Percentiles rank a stretch among this genome's conserved stretches.
Evolutionary conservation across 2,797 vertebrate species (phyloP).

Genomic region (Huso huso): DNA sequence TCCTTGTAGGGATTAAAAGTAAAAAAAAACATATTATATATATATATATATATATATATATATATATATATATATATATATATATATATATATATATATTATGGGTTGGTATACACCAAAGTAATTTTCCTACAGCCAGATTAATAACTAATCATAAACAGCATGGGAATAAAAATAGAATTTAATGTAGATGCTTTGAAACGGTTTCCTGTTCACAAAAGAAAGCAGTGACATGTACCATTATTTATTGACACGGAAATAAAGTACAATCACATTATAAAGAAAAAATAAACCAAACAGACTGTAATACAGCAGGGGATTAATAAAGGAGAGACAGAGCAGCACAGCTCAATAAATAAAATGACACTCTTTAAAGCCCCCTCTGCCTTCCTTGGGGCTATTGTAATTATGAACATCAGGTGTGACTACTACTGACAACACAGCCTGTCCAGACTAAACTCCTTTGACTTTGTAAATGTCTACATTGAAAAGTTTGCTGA

Average conservation of each 20-base stretch:
- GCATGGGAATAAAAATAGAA: constrained; percentile 18
- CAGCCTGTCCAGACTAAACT: too few species aligned
- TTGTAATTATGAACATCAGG: too few species aligned
- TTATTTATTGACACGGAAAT: background rate
- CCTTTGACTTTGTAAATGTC: too few species aligned
- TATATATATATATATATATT: too few species aligned
- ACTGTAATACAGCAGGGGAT: background rate
- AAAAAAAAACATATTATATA: constrained; percentile 28
- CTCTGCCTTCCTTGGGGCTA: too few species aligned
- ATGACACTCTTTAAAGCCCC: too few species aligned
- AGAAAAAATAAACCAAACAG: background rate
- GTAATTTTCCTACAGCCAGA: constrained; percentile 37
- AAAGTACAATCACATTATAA: background rate
- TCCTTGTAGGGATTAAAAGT: constrained; percentile 30
- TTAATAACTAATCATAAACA: constrained; percentile 46
- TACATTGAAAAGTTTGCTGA: too few species aligned
- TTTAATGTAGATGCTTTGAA: too few species aligned
- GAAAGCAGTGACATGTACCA: background rate
- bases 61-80: too few species aligned
- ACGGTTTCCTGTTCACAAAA: background rate
- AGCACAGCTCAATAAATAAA: too few species aligned
- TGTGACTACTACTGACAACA: too few species aligned
- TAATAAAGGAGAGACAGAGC: too few species aligned
- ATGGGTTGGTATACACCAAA: constrained; percentile 36
- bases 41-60: constrained; percentile 18